Base-by-base conservation (phyloP, 2,797 vertebrate species). In the Enteromius argenteus region DNA sequence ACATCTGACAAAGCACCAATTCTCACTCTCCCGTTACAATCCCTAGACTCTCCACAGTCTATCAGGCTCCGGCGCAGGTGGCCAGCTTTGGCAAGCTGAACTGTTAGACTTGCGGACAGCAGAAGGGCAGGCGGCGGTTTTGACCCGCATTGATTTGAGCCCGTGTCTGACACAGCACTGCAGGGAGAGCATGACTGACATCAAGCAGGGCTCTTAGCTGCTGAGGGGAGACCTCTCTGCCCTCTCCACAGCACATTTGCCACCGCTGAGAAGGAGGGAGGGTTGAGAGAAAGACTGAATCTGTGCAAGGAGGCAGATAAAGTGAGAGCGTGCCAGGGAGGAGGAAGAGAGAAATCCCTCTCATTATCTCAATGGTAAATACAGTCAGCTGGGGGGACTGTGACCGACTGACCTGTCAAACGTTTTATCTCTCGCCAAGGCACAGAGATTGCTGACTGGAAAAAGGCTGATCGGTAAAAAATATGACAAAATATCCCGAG, bases 291-390 rank as follows among this genome's bases (percentile, higher is more conserved):
- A 51, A 21, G 79, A 42, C 66, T 21, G 32, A 49, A 42, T 37
- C 19, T 74, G 60, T 66, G 23, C 15, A 39, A 75, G 49, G 27
- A 84, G 42, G 60, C 32, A 60, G 46, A 44, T 32, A 82, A 13
- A 71, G 27, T 9, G 14, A 83, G 46, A 81, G 79, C 81, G 90
- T 84, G 23, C 42, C 9, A 76, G 49, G 83, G 82, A 80, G 88
- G 84, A 86, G 90, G 88, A 88, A 86, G 84, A 86, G 84, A 90
- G 90, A 89, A 91, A 88, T 90, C 86, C 91, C 90, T 90, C 90
- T 90, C 87, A 91, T 93, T 91, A 93, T 90, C 91, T 88, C 89
- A 85, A 84, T 84, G 85, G 90, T 89, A 91, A 88, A 88, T 86
- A 87, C 87, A 75, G 82, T 84, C 69, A 84, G 85, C 62, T 76